Conservation (phyloP, 2,797 vertebrate genomes). For the Artibeus jamaicensis region DNA sequence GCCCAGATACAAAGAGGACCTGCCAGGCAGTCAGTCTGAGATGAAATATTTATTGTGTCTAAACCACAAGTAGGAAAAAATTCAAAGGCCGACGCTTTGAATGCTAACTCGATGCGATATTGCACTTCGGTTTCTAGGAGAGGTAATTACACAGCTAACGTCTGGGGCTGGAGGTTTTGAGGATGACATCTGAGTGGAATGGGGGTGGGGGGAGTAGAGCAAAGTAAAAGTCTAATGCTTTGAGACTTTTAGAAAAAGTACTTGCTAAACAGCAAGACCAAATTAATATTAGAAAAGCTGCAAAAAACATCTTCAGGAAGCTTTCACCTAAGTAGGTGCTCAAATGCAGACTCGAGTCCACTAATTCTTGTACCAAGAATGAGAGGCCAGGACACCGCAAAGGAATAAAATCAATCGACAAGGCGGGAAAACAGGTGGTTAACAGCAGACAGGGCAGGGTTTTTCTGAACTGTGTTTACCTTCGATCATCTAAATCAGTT, state of each 20-base stretch:
- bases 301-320: slow-evolving; percentile 27
- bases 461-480: slow-evolving; percentile 44
- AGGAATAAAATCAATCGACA: slow-evolving; percentile 52
- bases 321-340: slow-evolving; percentile 22
- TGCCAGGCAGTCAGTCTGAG: slow-evolving; percentile 22
- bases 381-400: background rate
- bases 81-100: slow-evolving; percentile 28
- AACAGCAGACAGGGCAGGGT: slow-evolving; percentile 29
- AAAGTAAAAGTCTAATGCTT: slow-evolving; percentile 49
- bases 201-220: background rate
- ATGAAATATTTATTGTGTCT: slow-evolving; percentile 65
- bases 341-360: slow-evolving; percentile 31
- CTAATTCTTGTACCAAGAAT: slow-evolving; percentile 12
- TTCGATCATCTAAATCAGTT: slow-evolving; percentile 62
- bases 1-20: slow-evolving; percentile 24
- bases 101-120: slow-evolving; percentile 10
- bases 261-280: slow-evolving; percentile 54
- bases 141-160: slow-evolving; percentile 55
- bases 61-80: slow-evolving; percentile 60
- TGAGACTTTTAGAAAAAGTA: background rate
- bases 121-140: slow-evolving; percentile 41
- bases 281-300: slow-evolving; percentile 33
- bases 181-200: background rate
- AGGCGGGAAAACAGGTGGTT: slow-evolving; percentile 46
- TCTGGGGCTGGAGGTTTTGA: slow-evolving; percentile 51